Evolutionary conservation across 2,888 invertebrate species (phyloP), one percentile per base, ranked within the genome.

Genomic region (Apoda limacodes): DNA sequence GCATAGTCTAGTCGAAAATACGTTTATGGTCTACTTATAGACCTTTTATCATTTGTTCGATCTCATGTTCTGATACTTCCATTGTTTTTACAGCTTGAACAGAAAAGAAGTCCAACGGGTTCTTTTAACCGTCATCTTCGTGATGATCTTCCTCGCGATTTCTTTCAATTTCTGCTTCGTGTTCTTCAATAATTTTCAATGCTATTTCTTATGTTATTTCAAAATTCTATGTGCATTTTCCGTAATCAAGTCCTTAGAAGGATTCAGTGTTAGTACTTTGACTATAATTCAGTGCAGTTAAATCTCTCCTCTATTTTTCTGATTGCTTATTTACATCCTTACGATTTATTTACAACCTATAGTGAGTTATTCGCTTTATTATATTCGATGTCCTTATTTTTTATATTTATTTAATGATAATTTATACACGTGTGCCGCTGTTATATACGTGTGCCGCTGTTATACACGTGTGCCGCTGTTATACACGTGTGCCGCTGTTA

Each of bases 301-400:
- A 24, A 45, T 43, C 13, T 46, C 17, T 17, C 17, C 17, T 45
- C 25, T 43, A 46, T 21, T 49, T 45, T 40, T 51, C 50, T 22
- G 51, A 47, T 26, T 45, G 23, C 10, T 37, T 34, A 7, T 40
- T 34, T 5, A 37, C 24, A 17, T 51, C 46, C n/a, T n/a, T n/a
- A n/a, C n/a, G n/a, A n/a, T n/a, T n/a, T n/a, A n/a, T n/a, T n/a
- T n/a, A n/a, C n/a, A n/a, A n/a, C n/a, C n/a, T n/a, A n/a, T n/a
- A n/a, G 30, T 37, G 45, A 13, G 28, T 34, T 13, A 37, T 47
- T 36, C 52, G 52, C 37, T 49, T 52, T 3, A 55, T 46, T 7
- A 50, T 35, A 40, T 44, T 46, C 13, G 45, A 37, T 12, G 40
- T 32, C 23, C 30, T 30, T 26, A 46, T 14, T 37, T 43, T 48